Evolutionary conservation across 2,797 vertebrate species (phyloP), one percentile per base, ranked within the genome.

Genomic region (Sebastes hubbsi): DNA sequence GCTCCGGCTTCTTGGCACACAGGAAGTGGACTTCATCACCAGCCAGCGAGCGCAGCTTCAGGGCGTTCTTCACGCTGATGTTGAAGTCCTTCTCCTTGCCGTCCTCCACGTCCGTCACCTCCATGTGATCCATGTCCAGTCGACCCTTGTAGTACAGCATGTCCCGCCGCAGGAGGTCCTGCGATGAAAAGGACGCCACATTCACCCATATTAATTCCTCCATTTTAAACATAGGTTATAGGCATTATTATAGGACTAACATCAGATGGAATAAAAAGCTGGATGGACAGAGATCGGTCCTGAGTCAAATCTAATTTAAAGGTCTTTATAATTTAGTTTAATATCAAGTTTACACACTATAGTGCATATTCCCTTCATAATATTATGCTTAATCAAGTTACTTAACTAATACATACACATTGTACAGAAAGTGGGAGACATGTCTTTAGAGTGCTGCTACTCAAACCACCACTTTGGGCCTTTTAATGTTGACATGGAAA

Each of bases 101-200:
- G 0, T 99, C 98, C 73, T 98, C 97, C 62, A 98, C 88, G 5
- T 99, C 97, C 67, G 96, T 63, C 60, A 99, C 95, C 85, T 97
- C 96, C 96, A 99, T 96, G 72, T 95, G 91, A 42, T 98, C 98
- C 97, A 98, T 97, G 91, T 97, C 96, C 91, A 99, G 87, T 9
- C 97, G 95, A n/a, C 97, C 98, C 87, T 99, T 99, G 73, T 99
- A 99, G 92, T 99, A 99, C 54, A 99, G 76, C 84, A 99, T 97
- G 65, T 99, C 98, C 59, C 97, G 93, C 22, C 98, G 96, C 77
- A 99, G 91, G 52, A 99, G 97, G 89, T 99, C 98, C 98, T 99
- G 68, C 2, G 61, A 46, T 4, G 3, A 38, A 27, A n/a, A 32
- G 6, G 11, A 52, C 0, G 2, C 0, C 12, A 75, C 7, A 60